Evolutionary conservation across 2,113 vertebrate species (phyloP).

Genomic region (Aptenodytes patagonicus): DNA sequence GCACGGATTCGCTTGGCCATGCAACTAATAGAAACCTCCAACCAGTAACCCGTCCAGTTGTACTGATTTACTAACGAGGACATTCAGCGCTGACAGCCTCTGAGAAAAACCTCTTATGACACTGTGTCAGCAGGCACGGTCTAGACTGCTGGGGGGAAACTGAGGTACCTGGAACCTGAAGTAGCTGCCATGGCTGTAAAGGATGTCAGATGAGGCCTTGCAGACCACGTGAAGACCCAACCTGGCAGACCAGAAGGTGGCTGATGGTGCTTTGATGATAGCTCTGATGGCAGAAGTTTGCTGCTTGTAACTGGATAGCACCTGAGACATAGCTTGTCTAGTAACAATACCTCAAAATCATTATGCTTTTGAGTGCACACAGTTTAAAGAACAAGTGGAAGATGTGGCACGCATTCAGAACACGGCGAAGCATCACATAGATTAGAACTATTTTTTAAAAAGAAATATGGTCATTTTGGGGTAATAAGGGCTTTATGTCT

Average conservation of each 20-base stretch:
- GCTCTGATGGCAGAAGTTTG: not conserved
- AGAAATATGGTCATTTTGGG: not conserved
- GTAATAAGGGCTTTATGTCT: not conserved
- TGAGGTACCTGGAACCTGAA: not conserved
- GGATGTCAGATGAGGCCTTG: not conserved
- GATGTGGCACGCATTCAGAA: not conserved
- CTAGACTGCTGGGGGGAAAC: not conserved
- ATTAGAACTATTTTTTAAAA: not conserved
- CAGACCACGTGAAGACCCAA: not conserved
- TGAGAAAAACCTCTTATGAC: not conserved
- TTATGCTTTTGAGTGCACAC: not conserved
- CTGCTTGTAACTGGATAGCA: not conserved
- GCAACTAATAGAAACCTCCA: not conserved
- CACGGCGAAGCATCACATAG: not conserved
- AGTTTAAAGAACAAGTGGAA: not conserved
- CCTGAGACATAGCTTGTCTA: not conserved
- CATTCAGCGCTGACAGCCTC: not conserved
- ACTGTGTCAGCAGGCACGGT: not conserved
- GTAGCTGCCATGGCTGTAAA: not conserved
- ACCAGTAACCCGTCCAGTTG: not conserved
- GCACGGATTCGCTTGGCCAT: not conserved
- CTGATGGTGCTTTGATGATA: not conserved
- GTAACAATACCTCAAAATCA: not conserved
- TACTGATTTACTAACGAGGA: not conserved
- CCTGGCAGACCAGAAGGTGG: not conserved